Evolutionary conservation across 64 coral and sea anemone species (phyloP).

Genomic region (Trachythela sp.): DNA sequence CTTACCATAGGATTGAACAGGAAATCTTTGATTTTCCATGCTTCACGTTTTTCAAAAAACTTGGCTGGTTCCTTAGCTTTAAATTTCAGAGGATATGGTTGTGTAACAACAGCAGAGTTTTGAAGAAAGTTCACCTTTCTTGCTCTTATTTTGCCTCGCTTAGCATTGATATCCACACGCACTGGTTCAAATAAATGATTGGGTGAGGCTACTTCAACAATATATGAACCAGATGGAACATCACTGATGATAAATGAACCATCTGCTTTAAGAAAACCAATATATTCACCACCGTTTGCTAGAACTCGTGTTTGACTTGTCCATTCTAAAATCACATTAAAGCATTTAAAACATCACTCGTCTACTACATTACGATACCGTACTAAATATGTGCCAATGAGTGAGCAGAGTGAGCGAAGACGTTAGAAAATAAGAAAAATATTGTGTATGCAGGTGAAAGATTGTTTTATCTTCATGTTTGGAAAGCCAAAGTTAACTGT

Average conservation of each 20-base stretch:
- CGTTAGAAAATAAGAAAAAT: no score
- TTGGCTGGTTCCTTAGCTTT: constrained; percentile 79
- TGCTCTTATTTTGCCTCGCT: constrained; percentile 90
- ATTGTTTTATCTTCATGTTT: no score
- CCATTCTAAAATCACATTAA: constrained; percentile 93
- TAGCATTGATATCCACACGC: constrained; percentile 89
- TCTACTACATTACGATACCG: no score
- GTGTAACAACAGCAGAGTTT: constrained; percentile 87
- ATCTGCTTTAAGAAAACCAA: constrained; percentile 84
- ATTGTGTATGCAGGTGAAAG: no score
- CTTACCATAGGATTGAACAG: constrained; percentile 98
- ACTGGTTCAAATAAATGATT: constrained; percentile 94
- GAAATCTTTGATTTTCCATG: constrained; percentile 89
- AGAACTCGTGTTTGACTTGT: constrained; percentile 78
- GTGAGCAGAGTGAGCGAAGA: no score
- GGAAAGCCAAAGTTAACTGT: no score
- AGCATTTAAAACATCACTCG: no score
- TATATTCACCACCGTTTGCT: constrained; percentile 77
- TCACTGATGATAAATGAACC: constrained; percentile 79
- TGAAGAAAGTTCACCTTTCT: constrained; percentile 99
- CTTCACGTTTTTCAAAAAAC: constrained; percentile 97
- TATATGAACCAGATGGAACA: constrained; percentile 80
- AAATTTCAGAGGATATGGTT: constrained; percentile 84
- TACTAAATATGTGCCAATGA: no score
- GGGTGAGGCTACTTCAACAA: constrained; percentile 91